Percentiles rank a stretch among this genome's conserved stretches.
These are phyloP conservation scores for Apodemus speciosus DNA, from an alignment of 2,113 vertebrate species.

Conservation along the genomic window DNA sequence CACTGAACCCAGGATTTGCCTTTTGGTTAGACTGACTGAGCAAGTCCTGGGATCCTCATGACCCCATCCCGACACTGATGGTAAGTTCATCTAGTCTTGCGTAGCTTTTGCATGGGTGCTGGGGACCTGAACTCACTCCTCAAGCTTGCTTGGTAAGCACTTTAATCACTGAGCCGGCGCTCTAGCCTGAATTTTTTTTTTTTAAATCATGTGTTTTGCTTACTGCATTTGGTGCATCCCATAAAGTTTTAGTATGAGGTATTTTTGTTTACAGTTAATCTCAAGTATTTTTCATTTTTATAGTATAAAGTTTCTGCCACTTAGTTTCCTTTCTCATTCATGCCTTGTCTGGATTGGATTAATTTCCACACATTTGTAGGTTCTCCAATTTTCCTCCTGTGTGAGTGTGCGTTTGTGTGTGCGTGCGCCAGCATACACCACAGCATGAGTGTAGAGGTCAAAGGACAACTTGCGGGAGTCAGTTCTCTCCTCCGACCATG, in stretches of 20 bases:
- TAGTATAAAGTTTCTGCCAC: too few relatives aligned
- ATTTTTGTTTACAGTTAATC: background rate
- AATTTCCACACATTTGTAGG: too few relatives aligned
- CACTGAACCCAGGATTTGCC: background rate
- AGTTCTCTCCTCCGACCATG: background rate
- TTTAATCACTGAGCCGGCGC: background rate
- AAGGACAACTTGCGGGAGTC: background rate
- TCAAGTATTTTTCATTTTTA: background rate
- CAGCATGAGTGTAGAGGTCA: background rate
- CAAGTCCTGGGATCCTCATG: background rate
- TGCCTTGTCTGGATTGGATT: too few relatives aligned
- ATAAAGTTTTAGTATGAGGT: background rate
- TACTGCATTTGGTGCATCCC: background rate
- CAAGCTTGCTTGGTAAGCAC: background rate
- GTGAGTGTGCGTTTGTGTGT: fast-evolving
- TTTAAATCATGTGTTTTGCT: background rate
- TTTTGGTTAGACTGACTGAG: background rate
- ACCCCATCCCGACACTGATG: background rate
- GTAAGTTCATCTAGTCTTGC: background rate
- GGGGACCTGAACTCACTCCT: background rate
- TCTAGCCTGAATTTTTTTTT: background rate
- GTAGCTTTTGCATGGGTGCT: background rate
- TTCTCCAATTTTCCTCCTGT: too few relatives aligned
- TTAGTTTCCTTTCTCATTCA: too few relatives aligned
- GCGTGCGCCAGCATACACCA: too few relatives aligned